Evolutionary conservation across 2,113 vertebrate genomes (phyloP).

Genomic region (Raja brachyura): DNA sequence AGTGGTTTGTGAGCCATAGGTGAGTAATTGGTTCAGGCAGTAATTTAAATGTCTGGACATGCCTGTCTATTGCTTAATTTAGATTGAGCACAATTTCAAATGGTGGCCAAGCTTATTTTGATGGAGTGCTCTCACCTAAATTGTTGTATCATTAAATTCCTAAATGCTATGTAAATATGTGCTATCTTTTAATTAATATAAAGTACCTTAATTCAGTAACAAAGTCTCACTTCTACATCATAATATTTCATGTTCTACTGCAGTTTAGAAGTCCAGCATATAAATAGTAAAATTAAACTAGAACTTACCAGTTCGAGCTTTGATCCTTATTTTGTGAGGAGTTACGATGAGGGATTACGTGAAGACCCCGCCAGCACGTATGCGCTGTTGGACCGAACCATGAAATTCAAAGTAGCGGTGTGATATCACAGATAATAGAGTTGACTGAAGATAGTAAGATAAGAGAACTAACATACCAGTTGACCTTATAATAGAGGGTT

Average conservation of each 20-base stretch:
- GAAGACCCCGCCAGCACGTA: too few species aligned
- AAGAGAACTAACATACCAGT: too few species aligned
- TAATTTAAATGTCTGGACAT: background rate
- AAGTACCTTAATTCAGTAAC: background rate
- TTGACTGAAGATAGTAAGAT: too few species aligned
- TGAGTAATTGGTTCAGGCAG: background rate
- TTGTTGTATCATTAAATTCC: background rate
- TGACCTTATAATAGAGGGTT: too few species aligned
- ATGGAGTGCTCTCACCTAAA: background rate
- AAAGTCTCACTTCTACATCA: background rate
- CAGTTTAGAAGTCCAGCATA: background rate
- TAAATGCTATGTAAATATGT: background rate
- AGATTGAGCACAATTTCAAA: background rate
- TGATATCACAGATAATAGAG: too few species aligned
- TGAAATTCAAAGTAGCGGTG: too few species aligned
- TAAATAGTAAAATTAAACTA: too few species aligned
- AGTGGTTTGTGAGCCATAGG: background rate
- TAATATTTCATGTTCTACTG: background rate
- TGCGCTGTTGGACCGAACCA: too few species aligned
- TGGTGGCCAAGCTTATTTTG: background rate
- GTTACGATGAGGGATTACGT: too few species aligned
- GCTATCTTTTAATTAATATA: background rate
- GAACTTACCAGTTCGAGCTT: too few species aligned
- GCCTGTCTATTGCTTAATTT: background rate
- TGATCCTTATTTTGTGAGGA: too few species aligned